phyloP scores from a whole-genome alignment of 2,888 invertebrate species.

The Drosophila parthenogenetica region DNA sequence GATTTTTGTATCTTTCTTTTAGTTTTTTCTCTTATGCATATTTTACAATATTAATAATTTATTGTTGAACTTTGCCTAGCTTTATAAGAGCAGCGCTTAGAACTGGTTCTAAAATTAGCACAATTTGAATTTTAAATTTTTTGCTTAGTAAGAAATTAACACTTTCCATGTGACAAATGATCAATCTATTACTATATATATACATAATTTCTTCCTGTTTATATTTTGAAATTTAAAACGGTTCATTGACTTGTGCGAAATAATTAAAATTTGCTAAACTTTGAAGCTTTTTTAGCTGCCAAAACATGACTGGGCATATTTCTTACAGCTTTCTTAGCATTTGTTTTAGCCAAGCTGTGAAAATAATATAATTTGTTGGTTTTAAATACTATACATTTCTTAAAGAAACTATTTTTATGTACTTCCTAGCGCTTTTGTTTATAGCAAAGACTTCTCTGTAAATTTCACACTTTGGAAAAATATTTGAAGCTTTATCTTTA shows the following conservation, averaged over 20 bases:
- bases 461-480: too few species aligned
- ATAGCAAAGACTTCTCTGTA: too few species aligned
- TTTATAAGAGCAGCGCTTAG: background rate
- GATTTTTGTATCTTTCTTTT: background rate
- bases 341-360: too few species aligned
- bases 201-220: conserved; percentile 11
- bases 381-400: too few species aligned
- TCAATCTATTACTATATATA: background rate
- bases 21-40: background rate
- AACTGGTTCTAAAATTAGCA: conserved; percentile 17
- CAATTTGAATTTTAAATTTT: background rate
- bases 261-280: background rate
- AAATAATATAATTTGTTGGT: too few species aligned
- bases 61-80: background rate
- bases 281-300: background rate
- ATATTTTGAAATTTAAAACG: background rate
- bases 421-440: too few species aligned
- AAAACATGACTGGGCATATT: too few species aligned
- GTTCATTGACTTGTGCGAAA: background rate
- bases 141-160: conserved; percentile 3
- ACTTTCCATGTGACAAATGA: conserved; percentile 2
- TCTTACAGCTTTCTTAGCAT: too few species aligned
- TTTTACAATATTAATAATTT: conserved; percentile 1
- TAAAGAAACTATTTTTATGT: too few species aligned
- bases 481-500: background rate